phyloP scores from a whole-genome alignment of 2,113 vertebrate genomes.

The Tragelaphus scriptus region DNA sequence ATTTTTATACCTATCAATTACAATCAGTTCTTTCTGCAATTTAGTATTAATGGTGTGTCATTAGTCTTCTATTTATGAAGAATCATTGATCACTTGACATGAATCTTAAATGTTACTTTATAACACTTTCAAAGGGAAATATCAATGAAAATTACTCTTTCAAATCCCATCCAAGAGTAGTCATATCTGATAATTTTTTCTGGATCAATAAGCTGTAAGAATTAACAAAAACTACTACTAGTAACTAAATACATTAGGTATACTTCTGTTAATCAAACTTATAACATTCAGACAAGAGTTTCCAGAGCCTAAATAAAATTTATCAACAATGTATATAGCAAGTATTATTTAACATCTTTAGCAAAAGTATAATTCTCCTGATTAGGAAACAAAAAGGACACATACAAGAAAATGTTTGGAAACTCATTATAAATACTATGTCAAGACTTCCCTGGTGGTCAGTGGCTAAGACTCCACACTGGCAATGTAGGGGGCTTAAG shows the following conservation, averaged over 20 bases:
- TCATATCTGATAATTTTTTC: neutral
- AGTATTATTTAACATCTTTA: neutral
- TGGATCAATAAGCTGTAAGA: neutral
- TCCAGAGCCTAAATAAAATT: neutral
- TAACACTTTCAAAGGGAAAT: neutral
- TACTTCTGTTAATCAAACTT: neutral
- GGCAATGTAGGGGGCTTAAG: neutral
- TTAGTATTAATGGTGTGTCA: neutral
- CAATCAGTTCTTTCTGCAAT: neutral
- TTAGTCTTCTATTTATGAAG: constrained; percentile 16
- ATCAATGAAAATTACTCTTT: constrained; percentile 1
- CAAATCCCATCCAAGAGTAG: neutral
- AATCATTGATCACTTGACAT: neutral
- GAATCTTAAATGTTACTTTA: neutral
- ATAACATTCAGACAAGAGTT: neutral
- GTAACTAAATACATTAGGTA: neutral
- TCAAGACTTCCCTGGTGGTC: neutral
- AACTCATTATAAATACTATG: neutral
- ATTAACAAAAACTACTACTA: neutral
- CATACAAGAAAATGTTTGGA: constrained; percentile 12
- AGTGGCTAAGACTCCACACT: neutral
- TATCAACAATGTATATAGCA: neutral
- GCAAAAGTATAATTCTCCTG: constrained; percentile 10
- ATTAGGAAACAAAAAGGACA: constrained; percentile 2
- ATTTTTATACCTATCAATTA: constrained; percentile 14